phyloP scores from a whole-genome alignment of 2,888 invertebrate species.

The Ophion ellenae region DNA sequence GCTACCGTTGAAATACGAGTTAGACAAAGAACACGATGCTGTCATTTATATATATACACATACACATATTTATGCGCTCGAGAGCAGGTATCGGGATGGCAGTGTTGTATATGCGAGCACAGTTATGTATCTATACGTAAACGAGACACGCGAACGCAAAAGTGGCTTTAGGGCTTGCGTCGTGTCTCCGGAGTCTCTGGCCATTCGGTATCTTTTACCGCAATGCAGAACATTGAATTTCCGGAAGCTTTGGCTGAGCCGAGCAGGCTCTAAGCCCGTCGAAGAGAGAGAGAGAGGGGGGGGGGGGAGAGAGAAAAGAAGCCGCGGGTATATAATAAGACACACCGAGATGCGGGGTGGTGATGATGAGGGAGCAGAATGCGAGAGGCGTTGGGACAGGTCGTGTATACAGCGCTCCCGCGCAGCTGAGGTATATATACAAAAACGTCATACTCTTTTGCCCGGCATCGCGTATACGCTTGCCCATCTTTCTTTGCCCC shows the following conservation, averaged over 20 bases:
- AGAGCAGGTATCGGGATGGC: constrained; percentile 20
- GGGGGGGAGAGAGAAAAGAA: constrained; percentile 20
- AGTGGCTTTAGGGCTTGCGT: constrained; percentile 64
- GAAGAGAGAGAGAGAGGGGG: constrained; percentile 28
- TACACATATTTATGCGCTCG: background rate
- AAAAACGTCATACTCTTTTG: constrained; percentile 45
- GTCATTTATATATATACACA: background rate
- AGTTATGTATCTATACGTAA: background rate
- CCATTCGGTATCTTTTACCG: constrained; percentile 74
- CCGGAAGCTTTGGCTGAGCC: constrained; percentile 55
- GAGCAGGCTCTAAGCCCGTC: constrained; percentile 29
- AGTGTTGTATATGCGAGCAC: background rate
- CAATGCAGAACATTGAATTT: constrained; percentile 77
- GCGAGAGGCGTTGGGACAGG: constrained; percentile 64
- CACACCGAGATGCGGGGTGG: background rate
- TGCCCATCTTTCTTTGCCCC: constrained; percentile 55
- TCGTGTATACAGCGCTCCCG: background rate
- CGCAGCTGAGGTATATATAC: background rate
- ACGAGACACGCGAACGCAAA: constrained; percentile 36
- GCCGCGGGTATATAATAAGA: background rate
- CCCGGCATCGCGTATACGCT: constrained; percentile 47
- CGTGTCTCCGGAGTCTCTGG: constrained; percentile 63
- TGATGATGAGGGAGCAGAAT: constrained; percentile 20
- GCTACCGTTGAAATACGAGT: constrained; percentile 71
- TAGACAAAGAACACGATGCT: background rate